Base-by-base conservation (phyloP, 2,888 invertebrate species). In the Caenorhabditis sulstoni region DNA sequence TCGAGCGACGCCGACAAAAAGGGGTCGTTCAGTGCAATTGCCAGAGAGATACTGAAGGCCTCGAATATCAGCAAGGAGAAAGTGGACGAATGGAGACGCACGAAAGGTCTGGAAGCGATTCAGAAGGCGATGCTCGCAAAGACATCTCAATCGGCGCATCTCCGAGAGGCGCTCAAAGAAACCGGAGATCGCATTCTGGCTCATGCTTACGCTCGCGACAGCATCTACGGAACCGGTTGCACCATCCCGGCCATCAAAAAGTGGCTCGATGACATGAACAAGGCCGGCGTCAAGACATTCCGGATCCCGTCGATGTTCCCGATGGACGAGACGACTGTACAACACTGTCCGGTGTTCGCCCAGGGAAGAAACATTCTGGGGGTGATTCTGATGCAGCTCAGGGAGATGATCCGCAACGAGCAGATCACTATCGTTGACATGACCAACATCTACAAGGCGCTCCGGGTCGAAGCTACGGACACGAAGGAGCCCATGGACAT, bases 301-400 rank as follows among this genome's bases (percentile, higher is more conserved):
- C 49, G 62, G 64, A 61, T 84, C 14, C 84, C 84, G 1, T 67
- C 70, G 0, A 52, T 44, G 11, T 84, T 80, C 44, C 84, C 84
- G n/a, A 67, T 84, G 2, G 58, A 65, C 22, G 70, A 78, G 16
- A 61, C 58, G 14, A 79, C 81, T 18, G 73, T 82, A 14, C 55
- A 80, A 39, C 35, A 61, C 16, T 77, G 77, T 45, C 84, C 84
- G 14, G 70, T 58, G 22, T 73, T 82, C n/a, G 79, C 78, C 1
- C 29, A 78, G 22, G 84, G 84, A 16, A 59, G 84, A 0, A 84
- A 84, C 44, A 41, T 84, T n/a, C 79, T 84, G 3, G 84, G 84
- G 39, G 82, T 84, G 7, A 84, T 84, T 57, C 58, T 84, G 45
- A 84, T 84, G 84, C 81, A 78, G 52, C 55, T 84, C 59, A 75